Percentiles rank a stretch among this genome's conserved stretches.
Evolutionary conservation across 2,113 vertebrate species (phyloP).

Genomic region (Otocyon megalotis): DNA sequence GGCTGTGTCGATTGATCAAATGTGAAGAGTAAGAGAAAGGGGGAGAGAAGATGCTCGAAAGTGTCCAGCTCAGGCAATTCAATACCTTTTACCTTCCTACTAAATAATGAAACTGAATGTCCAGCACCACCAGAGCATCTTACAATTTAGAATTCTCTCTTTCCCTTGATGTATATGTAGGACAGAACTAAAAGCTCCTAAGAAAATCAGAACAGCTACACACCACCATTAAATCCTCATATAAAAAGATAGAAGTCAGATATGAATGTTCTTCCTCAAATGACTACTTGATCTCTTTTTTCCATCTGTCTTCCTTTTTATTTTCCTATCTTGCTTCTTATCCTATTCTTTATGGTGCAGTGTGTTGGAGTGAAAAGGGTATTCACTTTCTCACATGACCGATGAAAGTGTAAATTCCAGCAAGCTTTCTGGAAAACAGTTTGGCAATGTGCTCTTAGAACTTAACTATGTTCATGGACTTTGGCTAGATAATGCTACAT

Average conservation of each 20-base stretch:
- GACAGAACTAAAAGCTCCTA: neutral
- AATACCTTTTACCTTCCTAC: neutral
- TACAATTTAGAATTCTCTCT: neutral
- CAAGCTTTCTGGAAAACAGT: neutral
- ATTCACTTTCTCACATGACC: neutral
- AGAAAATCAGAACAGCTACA: slow-evolving; percentile 2
- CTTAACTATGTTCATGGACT: neutral
- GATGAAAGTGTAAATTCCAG: neutral
- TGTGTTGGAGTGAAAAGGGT: neutral
- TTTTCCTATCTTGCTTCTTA: neutral
- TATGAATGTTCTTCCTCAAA: neutral
- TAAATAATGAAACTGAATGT: neutral
- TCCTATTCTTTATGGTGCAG: neutral
- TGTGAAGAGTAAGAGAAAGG: neutral
- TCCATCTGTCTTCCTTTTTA: neutral
- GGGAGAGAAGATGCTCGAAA: neutral
- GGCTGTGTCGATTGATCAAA: neutral
- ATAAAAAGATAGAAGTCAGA: neutral
- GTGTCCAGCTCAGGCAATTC: neutral
- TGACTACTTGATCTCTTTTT: neutral
- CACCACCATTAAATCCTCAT: neutral
- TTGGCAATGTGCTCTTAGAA: neutral
- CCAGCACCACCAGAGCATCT: neutral
- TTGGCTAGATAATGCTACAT: neutral
- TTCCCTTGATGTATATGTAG: neutral